Evolutionary conservation across 1,140 invertebrate species (phyloP).

Genomic region (Galendromus occidentalis): DNA sequence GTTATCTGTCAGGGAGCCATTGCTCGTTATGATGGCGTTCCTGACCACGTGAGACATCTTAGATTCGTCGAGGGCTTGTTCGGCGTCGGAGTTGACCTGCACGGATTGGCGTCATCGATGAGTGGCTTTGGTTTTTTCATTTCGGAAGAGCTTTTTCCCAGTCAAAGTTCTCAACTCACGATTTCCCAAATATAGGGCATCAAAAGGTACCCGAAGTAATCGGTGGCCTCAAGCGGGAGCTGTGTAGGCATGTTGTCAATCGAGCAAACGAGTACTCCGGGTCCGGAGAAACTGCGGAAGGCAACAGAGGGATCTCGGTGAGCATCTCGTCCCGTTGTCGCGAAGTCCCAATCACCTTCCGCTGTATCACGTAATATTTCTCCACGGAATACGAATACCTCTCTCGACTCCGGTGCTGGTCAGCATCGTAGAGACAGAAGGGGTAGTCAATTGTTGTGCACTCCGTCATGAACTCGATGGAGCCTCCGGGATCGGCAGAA

Average conservation of each 20-base stretch:
- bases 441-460: constrained; percentile 98
- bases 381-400: too few species aligned
- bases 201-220: constrained; percentile 86
- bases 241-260: constrained; percentile 99
- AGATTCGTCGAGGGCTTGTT: constrained; percentile 55
- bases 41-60: constrained; percentile 52
- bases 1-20: constrained; percentile 70
- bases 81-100: constrained; percentile 63
- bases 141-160: background rate
- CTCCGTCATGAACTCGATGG: constrained; percentile 99
- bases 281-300: constrained; percentile 63
- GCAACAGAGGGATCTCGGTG: background rate
- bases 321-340: too few species aligned
- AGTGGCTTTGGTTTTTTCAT: background rate
- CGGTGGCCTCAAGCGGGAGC: constrained; percentile 83
- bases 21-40: constrained; percentile 83
- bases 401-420: constrained; percentile 87
- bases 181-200: constrained; percentile 74
- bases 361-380: too few species aligned
- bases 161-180: constrained; percentile 23
- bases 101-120: constrained; percentile 16
- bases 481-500: constrained; percentile 92
- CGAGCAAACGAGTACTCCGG: constrained; percentile 89
- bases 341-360: too few species aligned
- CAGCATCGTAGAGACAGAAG: constrained; percentile 94